Percentiles rank a stretch among this genome's conserved stretches.
Conservation (phyloP, 2,888 invertebrate genomes). For the Tipula helvola region DNA sequence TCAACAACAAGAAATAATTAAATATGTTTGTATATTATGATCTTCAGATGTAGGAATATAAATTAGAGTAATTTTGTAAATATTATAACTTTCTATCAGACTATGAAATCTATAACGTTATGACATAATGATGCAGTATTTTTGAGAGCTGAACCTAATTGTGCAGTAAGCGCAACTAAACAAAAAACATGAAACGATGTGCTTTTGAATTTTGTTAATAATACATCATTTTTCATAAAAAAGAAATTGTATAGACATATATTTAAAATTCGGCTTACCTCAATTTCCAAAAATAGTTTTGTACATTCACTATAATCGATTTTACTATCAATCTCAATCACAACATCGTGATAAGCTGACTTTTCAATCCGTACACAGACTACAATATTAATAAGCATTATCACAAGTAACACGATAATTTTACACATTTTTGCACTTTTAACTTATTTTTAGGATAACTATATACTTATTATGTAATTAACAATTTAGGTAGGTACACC, state of each 20-base stretch:
- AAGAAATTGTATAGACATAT: too few species aligned
- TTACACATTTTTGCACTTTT: neutral
- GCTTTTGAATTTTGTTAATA: neutral
- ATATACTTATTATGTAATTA: neutral
- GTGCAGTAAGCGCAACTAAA: slow-evolving; percentile 9
- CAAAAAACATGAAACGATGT: neutral
- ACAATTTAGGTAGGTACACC: neutral
- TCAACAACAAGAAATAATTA: neutral
- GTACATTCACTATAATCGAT: slow-evolving; percentile 11
- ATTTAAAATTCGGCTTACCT: slow-evolving; percentile 12
- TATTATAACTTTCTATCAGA: neutral
- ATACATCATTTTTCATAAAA: neutral
- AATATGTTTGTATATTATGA: neutral
- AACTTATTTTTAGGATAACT: neutral
- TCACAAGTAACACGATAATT: neutral
- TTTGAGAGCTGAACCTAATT: slow-evolving; percentile 9
- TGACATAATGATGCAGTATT: neutral
- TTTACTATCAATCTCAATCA: slow-evolving; percentile 11
- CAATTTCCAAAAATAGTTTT: slow-evolving; percentile 6
- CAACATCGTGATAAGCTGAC: slow-evolving; percentile 12
- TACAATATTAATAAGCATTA: neutral
- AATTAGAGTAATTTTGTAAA: neutral
- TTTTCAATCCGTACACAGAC: slow-evolving; percentile 1
- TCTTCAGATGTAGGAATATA: neutral
- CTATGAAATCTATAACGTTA: neutral